These are phyloP conservation scores for Gerris buenoi DNA, from an alignment of 1,140 invertebrate species.

Conservation along the genomic window DNA sequence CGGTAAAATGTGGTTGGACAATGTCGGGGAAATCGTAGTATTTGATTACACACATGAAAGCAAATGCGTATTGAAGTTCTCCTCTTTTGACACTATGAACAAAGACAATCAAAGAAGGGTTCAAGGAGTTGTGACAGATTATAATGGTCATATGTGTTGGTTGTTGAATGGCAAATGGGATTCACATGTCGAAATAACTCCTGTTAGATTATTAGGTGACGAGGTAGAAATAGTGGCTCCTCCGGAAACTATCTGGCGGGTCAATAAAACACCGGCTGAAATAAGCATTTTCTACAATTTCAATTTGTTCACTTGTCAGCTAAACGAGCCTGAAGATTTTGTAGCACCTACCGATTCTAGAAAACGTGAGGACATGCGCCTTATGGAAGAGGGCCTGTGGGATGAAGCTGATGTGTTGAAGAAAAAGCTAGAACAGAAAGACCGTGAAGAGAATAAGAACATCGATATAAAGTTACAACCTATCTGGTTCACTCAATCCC, in stretches of 20 bases:
- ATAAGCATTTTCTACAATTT: neutral
- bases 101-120: neutral
- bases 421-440: slow-evolving; percentile 83
- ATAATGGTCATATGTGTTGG: neutral
- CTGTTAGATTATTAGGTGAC: neutral
- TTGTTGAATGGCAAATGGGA: neutral
- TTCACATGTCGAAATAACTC: neutral
- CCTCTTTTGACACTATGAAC: neutral
- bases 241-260: neutral
- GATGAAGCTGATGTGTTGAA: slow-evolving; percentile 91
- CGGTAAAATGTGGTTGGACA: neutral
- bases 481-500: slow-evolving; percentile 76
- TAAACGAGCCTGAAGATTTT: slow-evolving; percentile 85
- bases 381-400: slow-evolving; percentile 96
- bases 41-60: neutral
- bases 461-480: slow-evolving; percentile 41
- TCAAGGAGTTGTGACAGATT: neutral
- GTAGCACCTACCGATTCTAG: slow-evolving; percentile 91
- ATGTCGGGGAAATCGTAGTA: neutral
- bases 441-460: slow-evolving; percentile 56
- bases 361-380: slow-evolving; percentile 77
- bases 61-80: neutral
- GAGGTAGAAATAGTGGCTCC: neutral
- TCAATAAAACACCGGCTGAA: neutral
- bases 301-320: slow-evolving; percentile 73